Evolutionary conservation across 2,888 invertebrate genomes (phyloP), one percentile per base, ranked within the genome.

Genomic region (Aporophyla lueneburgensis): DNA sequence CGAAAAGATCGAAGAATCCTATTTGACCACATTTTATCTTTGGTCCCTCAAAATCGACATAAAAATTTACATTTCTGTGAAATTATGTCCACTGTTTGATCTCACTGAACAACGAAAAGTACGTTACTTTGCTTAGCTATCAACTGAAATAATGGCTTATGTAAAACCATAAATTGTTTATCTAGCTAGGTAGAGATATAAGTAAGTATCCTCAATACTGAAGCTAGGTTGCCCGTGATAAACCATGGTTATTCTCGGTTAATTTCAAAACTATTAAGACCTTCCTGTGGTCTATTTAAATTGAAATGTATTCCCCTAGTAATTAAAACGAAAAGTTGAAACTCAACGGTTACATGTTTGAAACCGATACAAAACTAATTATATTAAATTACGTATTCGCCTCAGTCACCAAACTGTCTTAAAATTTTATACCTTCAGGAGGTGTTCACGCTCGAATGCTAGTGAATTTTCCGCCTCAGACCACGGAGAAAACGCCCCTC

Each of bases 381-480:
- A 59, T 63, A 70, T 58, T 70, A 70, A 79, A 79, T 76, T 61
- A 58, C 46, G 33, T 6, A 66, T 59, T 46, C 27, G 19, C 53
- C 46, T 33, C 59, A 69, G 54, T 59, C 65, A 12, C 73, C 24
- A 46, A 66, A 71, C 61, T 85, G 73, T 73, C 81, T 62, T 85
- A 70, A 74, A 76, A 82, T 82, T 73, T 78, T 75, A 78, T 72
- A 77, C 12, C 67, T 67, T 40, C 56, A 62, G 53, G 58, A 24
- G 24, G 49, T 53, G 21, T 77, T 76, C 73, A 66, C 70, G 70
- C 82, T 77, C 56, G 74, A 72, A 66, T 74, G 77, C 67, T 71
- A 65, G 59, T 65, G 65, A 82, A 82, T 75, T 82, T 85, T 81
- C 72, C 78, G 63, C 63, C 58, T 67, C 72, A 58, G 62, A 58